Base-by-base conservation (phyloP, 2,113 vertebrate species). In the Microtus montanus region DNA sequence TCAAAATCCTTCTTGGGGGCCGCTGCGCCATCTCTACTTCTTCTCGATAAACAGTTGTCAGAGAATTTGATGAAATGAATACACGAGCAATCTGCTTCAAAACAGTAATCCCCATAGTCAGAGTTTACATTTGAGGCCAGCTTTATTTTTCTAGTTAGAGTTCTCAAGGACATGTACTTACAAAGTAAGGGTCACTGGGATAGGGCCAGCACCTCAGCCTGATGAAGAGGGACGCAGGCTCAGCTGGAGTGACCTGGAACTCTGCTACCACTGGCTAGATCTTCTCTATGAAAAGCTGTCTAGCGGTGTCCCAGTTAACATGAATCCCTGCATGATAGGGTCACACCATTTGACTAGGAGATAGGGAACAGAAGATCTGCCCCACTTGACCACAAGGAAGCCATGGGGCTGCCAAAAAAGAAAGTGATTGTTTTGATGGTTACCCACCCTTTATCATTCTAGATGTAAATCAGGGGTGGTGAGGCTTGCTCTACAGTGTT, bases 11-110 rank as follows among this genome's bases (percentile, higher is more conserved):
- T 97, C 90, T 96, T 89, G 77, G n/a, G n/a, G n/a, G 89, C 97
- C 97, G 94, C 90, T 95, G 95, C 98, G 96, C 92, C 47, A 13
- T 97, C 96, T 96, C 75, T 97, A 97, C 95, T 97, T 97, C 90
- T 97, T 96, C 96, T 98, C 94, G 96, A 93, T 98, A 98, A 98
- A 98, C 97, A 97, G 66, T 96, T 98, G 97, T 97, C 97, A 97
- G 92, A 63, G 90, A 95, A 89, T 97, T 97, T 96, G 95, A 98
- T 97, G 97, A 98, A 98, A 95, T 93, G 96, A 97, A 91, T 63
- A 71, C 83, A 80, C 35, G 64, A 14, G 75, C 14, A 22, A 38
- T 71, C 70, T 89, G 78, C 58, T 89, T 93, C 49, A 30, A 73
- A 93, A 90, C 15, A 80, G 44, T 78, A 84, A 68, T 38, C 47